These are phyloP conservation scores for Oxygymnocypris stewartii DNA, from an alignment of 2,113 vertebrate genomes.

Conservation along the genomic window DNA sequence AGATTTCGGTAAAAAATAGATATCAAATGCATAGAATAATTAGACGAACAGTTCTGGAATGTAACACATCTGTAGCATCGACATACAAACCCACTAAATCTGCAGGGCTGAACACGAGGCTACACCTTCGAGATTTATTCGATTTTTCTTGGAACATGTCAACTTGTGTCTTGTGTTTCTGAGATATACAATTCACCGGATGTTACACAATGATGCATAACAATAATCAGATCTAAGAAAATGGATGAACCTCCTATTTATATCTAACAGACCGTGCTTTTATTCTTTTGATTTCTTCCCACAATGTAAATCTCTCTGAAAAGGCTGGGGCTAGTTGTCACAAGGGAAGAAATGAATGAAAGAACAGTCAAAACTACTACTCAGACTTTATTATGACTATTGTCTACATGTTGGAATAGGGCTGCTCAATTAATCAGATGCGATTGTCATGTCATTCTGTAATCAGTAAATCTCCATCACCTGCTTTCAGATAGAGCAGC, in stretches of 20 bases:
- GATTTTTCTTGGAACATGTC: neutral
- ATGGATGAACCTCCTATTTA: too few species aligned
- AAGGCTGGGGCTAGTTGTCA: neutral
- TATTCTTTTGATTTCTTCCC: neutral
- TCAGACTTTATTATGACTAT: neutral
- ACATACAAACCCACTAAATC: neutral
- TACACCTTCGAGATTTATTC: neutral
- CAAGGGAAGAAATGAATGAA: constrained; percentile 28
- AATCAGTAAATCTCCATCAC: too few species aligned
- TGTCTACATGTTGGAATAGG: too few species aligned
- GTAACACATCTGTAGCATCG: neutral
- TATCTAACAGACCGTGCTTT: too few species aligned
- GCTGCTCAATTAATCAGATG: too few species aligned
- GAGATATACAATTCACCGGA: neutral
- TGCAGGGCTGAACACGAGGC: neutral
- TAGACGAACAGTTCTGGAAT: neutral
- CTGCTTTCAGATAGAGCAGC: too few species aligned
- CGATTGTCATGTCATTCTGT: too few species aligned
- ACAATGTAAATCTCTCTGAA: neutral
- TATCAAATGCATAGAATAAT: neutral
- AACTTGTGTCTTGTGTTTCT: neutral
- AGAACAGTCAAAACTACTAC: neutral
- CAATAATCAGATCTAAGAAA: too few species aligned
- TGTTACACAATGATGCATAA: neutral
- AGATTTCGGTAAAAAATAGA: neutral